Evolutionary conservation across 92 coral and sea anemone species (phyloP), one percentile per base, ranked within the genome.

Genomic region (Phymanthus crucifer): DNA sequence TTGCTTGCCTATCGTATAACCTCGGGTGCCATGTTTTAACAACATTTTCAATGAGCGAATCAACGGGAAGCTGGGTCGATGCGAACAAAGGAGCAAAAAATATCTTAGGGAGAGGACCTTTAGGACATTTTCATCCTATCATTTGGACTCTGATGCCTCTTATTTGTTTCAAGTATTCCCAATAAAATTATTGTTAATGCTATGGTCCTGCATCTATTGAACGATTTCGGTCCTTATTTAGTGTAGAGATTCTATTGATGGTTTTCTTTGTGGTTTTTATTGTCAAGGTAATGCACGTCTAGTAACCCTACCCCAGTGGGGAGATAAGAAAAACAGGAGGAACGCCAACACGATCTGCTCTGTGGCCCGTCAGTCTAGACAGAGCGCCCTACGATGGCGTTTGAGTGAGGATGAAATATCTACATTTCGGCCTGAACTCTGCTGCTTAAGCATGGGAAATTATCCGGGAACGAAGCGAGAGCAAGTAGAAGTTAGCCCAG

Each of bases 391-490:
- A 83, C 81, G 88, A 96, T 93, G 99, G 89, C 98, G 92, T 85
- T 90, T 85, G 73, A 80, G 77, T 71, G 58, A 58, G 77, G 77
- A 80, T 80, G 84, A 80, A 72, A 75, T 31, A 74, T 65, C 31
- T 71, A 34, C 54, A 69, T 77, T 79, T 77, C 78, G 77, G 70
- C 80, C 84, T 68, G 35, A 85, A 87, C 87, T 85, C 83, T 85
- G 83, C 85, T 87, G 90, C 81, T 73, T 83, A 73, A 90, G 84
- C 89, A 96, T 96, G 99, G 99, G 99, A 84, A 96, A 91, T 89
- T 89, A 90, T 83, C 93, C 94, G 80, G 90, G 97, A 83, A 90
- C 98, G 72, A 88, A 87, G 87, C 92, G 98, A 72, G 98, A 96
- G 67, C 97, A 91, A 87, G 90, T 88, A 66, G 95, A 90, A 77